Percentiles rank a stretch among this genome's conserved stretches.
Conservation (phyloP, 2,797 vertebrate genomes). For the Phalanger gymnotis region DNA sequence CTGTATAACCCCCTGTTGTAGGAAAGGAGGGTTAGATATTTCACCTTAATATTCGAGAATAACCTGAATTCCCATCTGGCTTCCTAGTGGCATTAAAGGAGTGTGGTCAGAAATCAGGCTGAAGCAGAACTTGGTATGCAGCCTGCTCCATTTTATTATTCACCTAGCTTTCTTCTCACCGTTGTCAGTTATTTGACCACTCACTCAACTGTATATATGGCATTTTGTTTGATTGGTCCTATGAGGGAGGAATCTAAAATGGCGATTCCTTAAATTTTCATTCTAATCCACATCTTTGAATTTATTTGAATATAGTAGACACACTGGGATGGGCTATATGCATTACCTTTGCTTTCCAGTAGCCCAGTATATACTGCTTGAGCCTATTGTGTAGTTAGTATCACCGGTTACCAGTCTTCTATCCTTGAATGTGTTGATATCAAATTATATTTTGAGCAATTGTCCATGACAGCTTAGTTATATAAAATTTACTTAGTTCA, state of each 20-base stretch:
- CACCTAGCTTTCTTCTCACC: neutral
- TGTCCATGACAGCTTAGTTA: neutral
- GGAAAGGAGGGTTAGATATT: neutral
- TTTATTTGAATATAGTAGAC: neutral
- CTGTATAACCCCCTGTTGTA: neutral
- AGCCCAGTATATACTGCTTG: neutral
- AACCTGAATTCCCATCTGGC: neutral
- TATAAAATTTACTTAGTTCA: conserved; percentile 36
- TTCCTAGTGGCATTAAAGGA: neutral
- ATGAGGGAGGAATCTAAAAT: neutral
- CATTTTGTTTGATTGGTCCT: neutral
- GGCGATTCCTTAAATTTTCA: neutral
- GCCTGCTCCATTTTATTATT: neutral
- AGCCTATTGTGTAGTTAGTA: neutral
- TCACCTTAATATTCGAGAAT: neutral
- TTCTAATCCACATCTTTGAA: neutral
- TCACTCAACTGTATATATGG: neutral
- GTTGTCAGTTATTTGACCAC: neutral
- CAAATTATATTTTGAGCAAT: neutral
- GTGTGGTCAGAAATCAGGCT: neutral
- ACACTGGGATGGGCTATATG: neutral
- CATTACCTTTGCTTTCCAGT: neutral
- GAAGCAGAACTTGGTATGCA: neutral
- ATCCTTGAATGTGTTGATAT: neutral
- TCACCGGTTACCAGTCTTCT: neutral